Percentiles rank a stretch among this genome's conserved stretches.
Conservation (phyloP, 2,888 invertebrate genomes). For the Pammene aurita region DNA sequence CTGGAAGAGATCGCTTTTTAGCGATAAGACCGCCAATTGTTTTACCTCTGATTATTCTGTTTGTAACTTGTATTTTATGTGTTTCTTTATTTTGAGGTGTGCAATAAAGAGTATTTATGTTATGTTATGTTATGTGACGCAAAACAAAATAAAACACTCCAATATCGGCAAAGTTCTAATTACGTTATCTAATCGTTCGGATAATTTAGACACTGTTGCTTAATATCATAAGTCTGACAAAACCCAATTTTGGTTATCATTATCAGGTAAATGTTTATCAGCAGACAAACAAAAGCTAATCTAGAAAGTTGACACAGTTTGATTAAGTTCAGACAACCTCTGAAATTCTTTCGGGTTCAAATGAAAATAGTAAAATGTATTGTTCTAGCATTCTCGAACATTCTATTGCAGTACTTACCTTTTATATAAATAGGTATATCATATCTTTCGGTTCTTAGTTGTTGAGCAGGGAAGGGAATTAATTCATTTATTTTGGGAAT, state of each 20-base stretch:
- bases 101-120: no score
- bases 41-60: no score
- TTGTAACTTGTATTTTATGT: no score
- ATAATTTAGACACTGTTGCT: constrained; percentile 16
- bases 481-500: no score
- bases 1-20: no score
- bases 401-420: no score
- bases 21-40: no score
- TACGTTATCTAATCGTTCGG: constrained; percentile 25
- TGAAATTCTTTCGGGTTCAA: neutral
- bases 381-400: no score
- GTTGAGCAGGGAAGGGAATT: no score
- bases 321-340: neutral
- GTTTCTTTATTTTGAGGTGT: no score
- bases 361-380: neutral
- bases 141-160: constrained; percentile 14
- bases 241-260: constrained; percentile 15
- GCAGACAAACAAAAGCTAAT: neutral
- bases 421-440: no score
- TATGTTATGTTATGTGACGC: constrained; percentile 14
- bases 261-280: constrained; percentile 29
- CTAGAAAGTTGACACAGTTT: constrained; percentile 2
- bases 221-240: constrained; percentile 23
- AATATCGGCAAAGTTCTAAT: constrained; percentile 15
- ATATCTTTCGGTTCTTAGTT: no score